phyloP scores from a whole-genome alignment of 2,113 vertebrate genomes.

The Otus sunia region DNA sequence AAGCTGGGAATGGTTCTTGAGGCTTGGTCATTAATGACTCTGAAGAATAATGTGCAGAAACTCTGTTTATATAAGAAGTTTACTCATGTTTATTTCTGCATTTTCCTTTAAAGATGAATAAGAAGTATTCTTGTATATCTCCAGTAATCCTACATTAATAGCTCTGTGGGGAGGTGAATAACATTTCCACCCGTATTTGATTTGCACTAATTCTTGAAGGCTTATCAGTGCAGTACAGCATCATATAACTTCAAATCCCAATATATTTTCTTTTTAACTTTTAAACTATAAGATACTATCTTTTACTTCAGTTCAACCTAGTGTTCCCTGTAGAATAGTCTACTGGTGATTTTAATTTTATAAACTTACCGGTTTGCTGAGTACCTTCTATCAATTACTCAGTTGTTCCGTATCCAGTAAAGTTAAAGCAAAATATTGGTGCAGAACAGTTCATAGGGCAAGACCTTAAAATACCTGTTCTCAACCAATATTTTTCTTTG shows the following conservation, averaged over 20 bases:
- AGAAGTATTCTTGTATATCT: not conserved
- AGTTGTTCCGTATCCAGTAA: not conserved
- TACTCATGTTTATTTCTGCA: constrained; percentile 2
- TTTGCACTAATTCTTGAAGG: constrained; percentile 1
- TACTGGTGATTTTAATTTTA: not conserved
- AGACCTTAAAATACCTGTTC: not conserved
- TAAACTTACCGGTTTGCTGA: not conserved
- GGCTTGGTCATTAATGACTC: not conserved
- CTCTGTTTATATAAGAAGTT: not conserved
- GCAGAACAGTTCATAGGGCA: not conserved
- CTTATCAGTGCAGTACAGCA: constrained; percentile 44
- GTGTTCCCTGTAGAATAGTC: not conserved
- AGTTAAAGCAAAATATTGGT: not conserved
- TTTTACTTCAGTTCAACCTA: not conserved
- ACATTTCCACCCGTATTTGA: not conserved
- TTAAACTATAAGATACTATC: not conserved
- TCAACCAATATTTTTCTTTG: not conserved
- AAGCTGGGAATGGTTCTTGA: not conserved
- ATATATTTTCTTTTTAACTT: not conserved
- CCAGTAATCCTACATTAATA: constrained; percentile 16
- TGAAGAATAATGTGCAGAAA: not conserved
- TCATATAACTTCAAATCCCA: not conserved
- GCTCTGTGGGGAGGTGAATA: not conserved
- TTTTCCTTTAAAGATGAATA: constrained; percentile 2
- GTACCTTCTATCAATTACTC: not conserved